Conservation (phyloP, 92 coral and sea anemone genomes). For the Umimayanthus kanabou region DNA sequence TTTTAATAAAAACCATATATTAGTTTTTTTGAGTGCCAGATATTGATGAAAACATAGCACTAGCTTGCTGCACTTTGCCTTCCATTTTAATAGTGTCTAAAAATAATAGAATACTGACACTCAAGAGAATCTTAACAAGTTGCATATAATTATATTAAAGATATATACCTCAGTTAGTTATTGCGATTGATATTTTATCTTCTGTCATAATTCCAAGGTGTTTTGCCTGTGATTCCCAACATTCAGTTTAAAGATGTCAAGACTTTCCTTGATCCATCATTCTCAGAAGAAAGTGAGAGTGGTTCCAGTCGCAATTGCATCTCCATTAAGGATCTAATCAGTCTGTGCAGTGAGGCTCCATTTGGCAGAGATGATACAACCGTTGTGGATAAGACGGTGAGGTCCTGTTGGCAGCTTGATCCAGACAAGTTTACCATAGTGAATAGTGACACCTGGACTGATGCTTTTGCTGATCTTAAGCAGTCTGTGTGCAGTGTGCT, state of each 20-base stretch:
- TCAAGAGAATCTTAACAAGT: too few relatives aligned
- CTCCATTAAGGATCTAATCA: constrained; percentile 46
- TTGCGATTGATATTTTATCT: neutral
- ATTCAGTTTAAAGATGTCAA: constrained; percentile 39
- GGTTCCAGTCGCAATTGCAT: constrained; percentile 10
- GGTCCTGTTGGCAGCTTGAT: constrained; percentile 55
- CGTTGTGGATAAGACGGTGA: constrained; percentile 45
- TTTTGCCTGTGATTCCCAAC: constrained; percentile 42
- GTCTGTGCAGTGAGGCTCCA: constrained; percentile 50
- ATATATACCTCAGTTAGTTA: neutral
- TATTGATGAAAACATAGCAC: too few relatives aligned
- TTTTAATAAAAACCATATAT: too few relatives aligned
- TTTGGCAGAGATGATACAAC: constrained; percentile 51
- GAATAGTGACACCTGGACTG: constrained; percentile 16
- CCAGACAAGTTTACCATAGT: constrained; percentile 45
- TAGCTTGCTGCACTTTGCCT: too few relatives aligned
- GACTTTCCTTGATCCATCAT: constrained; percentile 40
- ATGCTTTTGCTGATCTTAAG: constrained; percentile 45
- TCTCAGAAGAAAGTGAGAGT: constrained; percentile 23
- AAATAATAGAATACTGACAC: too few relatives aligned
- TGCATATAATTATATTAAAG: too few relatives aligned
- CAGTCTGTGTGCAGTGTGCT: constrained; percentile 43
- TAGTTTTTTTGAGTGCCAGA: too few relatives aligned
- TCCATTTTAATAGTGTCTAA: too few relatives aligned
- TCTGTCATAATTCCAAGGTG: constrained; percentile 30